phyloP scores from a whole-genome alignment of 2,888 invertebrate genomes.

The Tipula unca region DNA sequence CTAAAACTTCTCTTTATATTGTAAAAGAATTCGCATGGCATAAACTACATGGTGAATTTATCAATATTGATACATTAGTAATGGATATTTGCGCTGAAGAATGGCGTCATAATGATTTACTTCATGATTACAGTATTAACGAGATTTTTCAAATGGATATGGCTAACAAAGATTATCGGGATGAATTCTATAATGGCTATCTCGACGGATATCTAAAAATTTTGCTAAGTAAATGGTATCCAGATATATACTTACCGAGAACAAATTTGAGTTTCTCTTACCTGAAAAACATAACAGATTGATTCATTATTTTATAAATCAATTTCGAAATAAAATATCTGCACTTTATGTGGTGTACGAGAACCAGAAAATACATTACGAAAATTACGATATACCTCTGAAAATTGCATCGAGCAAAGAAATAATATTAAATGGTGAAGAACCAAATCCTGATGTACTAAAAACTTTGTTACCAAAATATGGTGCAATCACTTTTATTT shows the following conservation, averaged over 20 bases:
- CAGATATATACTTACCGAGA: background rate
- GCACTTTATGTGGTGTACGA: background rate
- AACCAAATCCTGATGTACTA: background rate
- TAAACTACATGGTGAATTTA: background rate
- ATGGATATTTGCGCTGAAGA: background rate
- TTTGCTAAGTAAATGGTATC: background rate
- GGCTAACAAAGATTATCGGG: background rate
- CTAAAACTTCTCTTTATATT: background rate
- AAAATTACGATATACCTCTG: background rate
- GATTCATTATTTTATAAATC: background rate
- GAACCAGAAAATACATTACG: background rate
- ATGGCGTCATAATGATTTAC: background rate
- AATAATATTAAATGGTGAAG: background rate
- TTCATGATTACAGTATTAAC: background rate
- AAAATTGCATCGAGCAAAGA: background rate
- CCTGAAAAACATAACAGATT: background rate
- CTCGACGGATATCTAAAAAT: background rate
- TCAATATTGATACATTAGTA: background rate
- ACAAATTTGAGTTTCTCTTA: background rate
- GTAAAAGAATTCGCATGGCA: background rate
- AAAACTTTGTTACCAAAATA: background rate
- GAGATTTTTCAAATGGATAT: background rate
- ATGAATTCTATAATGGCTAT: background rate
- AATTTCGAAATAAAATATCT: background rate
- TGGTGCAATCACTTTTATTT: background rate